Evolutionary conservation across 2,888 invertebrate genomes (phyloP).

Genomic region (Tridacna crocea): DNA sequence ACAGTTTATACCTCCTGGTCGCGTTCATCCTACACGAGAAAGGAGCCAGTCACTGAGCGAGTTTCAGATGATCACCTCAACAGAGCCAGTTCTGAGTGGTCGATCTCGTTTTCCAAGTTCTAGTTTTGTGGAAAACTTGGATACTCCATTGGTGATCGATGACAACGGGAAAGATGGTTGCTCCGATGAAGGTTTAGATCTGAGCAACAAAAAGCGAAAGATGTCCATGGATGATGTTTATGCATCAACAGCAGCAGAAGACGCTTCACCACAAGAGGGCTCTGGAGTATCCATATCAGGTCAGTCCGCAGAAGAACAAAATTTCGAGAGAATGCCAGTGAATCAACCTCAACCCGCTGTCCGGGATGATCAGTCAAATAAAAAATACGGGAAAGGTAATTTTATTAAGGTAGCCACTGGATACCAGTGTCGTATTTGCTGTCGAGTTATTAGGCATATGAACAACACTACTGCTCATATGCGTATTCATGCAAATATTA

Average conservation of each 20-base stretch:
- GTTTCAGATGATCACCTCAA: slow-evolving; percentile 43
- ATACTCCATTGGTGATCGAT: slow-evolving; percentile 56
- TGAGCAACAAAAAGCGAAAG: slow-evolving; percentile 59
- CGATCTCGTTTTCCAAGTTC: slow-evolving; percentile 58
- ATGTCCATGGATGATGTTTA: slow-evolving; percentile 58
- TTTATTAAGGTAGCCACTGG: slow-evolving; percentile 63
- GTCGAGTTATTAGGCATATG: slow-evolving; percentile 62
- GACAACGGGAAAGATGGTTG: slow-evolving; percentile 34
- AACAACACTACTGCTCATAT: slow-evolving; percentile 64
- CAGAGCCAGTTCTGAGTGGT: slow-evolving; percentile 33
- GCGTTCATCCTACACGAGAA: slow-evolving; percentile 42
- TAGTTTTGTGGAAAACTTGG: slow-evolving; percentile 58
- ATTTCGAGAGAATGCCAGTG: slow-evolving; percentile 28
- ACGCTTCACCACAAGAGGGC: slow-evolving; percentile 17
- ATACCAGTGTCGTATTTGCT: slow-evolving; percentile 63
- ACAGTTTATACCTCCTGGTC: slow-evolving; percentile 43
- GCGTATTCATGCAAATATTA: slow-evolving; percentile 62
- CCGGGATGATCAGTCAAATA: slow-evolving; percentile 47
- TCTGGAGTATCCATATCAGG: slow-evolving; percentile 28
- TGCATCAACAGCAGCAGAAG: slow-evolving; percentile 16
- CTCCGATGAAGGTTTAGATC: slow-evolving; percentile 56
- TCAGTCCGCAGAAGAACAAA: slow-evolving; percentile 41
- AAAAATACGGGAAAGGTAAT: slow-evolving; percentile 64
- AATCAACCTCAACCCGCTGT: slow-evolving; percentile 32
- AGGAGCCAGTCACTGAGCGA: slow-evolving; percentile 62